phyloP scores from a whole-genome alignment of 2,888 invertebrate genomes.

The Tanytarsus gracilentus region DNA sequence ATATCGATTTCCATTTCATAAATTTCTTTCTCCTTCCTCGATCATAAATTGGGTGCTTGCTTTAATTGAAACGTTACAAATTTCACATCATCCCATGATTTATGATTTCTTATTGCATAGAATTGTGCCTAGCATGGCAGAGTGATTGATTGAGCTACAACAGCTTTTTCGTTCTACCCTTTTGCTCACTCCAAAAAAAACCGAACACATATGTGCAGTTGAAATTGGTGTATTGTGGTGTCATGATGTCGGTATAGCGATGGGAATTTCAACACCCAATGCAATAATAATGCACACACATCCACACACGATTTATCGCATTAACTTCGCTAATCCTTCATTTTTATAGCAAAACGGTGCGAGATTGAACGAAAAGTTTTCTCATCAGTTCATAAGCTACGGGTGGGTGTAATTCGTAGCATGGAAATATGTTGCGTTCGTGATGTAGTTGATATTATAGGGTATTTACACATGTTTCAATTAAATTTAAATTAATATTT shows the following conservation, averaged over 20 bases:
- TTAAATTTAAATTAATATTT: too few species aligned
- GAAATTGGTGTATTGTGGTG: not conserved
- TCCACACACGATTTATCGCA: not conserved
- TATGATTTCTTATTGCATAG: not conserved
- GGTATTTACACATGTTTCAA: too few species aligned
- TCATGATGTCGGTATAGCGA: not conserved
- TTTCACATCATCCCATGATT: not conserved
- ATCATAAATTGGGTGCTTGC: too few species aligned
- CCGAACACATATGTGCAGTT: not conserved
- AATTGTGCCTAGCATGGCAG: not conserved
- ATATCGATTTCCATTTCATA: too few species aligned
- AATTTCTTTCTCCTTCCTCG: too few species aligned
- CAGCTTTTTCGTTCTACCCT: not conserved
- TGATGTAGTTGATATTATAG: too few species aligned
- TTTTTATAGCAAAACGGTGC: not conserved
- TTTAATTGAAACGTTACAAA: slow-evolving; percentile 1
- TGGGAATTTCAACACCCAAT: not conserved
- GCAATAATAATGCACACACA: not conserved
- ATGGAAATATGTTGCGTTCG: too few species aligned
- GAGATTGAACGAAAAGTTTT: not conserved
- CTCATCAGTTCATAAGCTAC: not conserved
- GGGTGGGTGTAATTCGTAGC: too few species aligned
- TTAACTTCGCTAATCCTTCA: not conserved
- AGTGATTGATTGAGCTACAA: not conserved
- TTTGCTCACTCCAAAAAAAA: not conserved